phyloP scores from a whole-genome alignment of 2,797 vertebrate genomes.

The Melanitta fusca region DNA sequence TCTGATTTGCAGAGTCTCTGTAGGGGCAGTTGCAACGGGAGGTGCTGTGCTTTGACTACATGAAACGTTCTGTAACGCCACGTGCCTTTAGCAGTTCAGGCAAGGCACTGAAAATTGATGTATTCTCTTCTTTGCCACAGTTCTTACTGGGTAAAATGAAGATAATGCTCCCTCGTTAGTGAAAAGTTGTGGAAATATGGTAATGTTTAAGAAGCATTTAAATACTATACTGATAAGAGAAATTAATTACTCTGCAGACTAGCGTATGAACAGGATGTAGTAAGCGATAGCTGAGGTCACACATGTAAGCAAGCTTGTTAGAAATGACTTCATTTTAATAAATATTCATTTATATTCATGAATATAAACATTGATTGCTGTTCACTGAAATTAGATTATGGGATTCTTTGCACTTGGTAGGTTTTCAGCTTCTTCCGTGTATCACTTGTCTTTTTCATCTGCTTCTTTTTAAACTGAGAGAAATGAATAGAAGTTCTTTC shows the following conservation, averaged over 20 bases:
- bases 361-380: fast-evolving
- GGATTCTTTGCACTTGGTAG: background rate
- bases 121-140: background rate
- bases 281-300: background rate
- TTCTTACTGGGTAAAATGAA: background rate
- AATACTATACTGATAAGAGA: background rate
- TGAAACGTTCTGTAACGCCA: background rate
- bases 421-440: background rate
- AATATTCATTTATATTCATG: background rate
- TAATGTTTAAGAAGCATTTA: background rate
- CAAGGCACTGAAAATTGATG: background rate
- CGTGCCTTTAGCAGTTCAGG: background rate
- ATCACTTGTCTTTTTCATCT: background rate
- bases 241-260: background rate
- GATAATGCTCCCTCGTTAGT: background rate
- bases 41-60: background rate
- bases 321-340: background rate
- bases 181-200: background rate
- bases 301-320: background rate
- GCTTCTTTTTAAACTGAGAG: background rate
- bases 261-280: background rate
- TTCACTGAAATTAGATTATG: background rate
- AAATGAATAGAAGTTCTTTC: background rate
- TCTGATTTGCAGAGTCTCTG: background rate
- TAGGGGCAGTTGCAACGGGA: background rate